Evolutionary conservation across 1,140 invertebrate species (phyloP), one percentile per base, ranked within the genome.

Genomic region (Dendrolimus punctatus): DNA sequence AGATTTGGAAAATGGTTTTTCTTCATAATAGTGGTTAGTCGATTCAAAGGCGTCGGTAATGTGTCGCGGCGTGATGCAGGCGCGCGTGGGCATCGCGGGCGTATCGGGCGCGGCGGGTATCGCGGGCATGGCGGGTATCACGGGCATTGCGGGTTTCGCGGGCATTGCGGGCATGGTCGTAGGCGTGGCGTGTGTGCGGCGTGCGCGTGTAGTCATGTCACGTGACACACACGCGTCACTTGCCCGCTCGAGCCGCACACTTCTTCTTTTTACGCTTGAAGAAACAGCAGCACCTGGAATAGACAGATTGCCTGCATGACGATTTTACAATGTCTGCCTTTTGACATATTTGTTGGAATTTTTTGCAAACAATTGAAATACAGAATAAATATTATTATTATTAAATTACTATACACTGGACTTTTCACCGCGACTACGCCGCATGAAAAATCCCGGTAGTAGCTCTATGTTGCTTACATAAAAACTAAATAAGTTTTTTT

Each of bases 261-360:
- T 97, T 97, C 92, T 97, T 97, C 94, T 97, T 97, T 93, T 96
- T 96, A 85, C 95, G 92, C 88, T 96, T 96, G 91, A 97, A 97
- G 92, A 97, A 97, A 88, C 95, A 97, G 90, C 96, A 98, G 90
- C 95, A 96, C 91, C 96, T 97, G 92, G 81, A 93, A 92, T 89
- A 89, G 64, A 82, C 74, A 57, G 80, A 81, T 85, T 85, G 80
- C 63, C 78, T 85, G 68, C 69, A 84, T 85, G 79, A 85, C 65
- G 82, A 85, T 85, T 85, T 51, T 84, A 77, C 67, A 74, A 68
- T 73, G 79, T 85, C 82, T 85, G 82, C 62, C 68, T 66, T 51
- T 41, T 41, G 9, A 42, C 50, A 9, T 51, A 37, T 46, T 44
- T 41, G 46, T n/a, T 46, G 36, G 8, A 36, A 46, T 46, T 23